These are phyloP conservation scores for Fabriciana adippe DNA, from an alignment of 2,888 invertebrate species.

Conservation along the genomic window DNA sequence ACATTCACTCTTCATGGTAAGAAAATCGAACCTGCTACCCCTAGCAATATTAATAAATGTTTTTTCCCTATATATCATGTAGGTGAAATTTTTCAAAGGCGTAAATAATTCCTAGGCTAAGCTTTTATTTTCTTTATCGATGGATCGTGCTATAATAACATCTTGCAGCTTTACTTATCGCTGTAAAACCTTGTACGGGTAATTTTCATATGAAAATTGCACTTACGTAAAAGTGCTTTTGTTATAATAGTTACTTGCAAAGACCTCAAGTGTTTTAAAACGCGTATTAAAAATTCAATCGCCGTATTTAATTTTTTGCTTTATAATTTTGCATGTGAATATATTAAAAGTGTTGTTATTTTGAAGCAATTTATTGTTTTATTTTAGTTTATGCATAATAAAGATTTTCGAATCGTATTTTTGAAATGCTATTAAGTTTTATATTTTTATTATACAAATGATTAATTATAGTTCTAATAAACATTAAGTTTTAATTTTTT, in stretches of 20 bases:
- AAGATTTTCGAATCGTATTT: too few relatives aligned
- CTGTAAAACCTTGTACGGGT: slow-evolving; percentile 43
- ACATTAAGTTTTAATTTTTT: too few relatives aligned
- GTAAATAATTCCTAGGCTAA: background rate
- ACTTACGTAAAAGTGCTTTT: slow-evolving; percentile 33
- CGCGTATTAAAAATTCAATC: slow-evolving; percentile 30
- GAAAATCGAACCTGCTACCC: too few relatives aligned
- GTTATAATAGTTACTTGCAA: slow-evolving; percentile 35
- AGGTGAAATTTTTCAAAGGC: background rate
- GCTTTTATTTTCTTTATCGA: slow-evolving; percentile 37
- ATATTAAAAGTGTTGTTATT: background rate
- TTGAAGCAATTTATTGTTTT: too few relatives aligned
- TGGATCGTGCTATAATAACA: slow-evolving; percentile 42
- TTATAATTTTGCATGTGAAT: slow-evolving; percentile 16
- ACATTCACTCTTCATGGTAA: too few relatives aligned
- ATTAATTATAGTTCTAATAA: too few relatives aligned
- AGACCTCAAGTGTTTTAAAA: slow-evolving; percentile 31
- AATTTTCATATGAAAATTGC: slow-evolving; percentile 45
- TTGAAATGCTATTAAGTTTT: too few relatives aligned
- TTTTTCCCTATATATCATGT: too few relatives aligned
- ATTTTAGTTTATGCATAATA: too few relatives aligned
- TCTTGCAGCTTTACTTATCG: slow-evolving; percentile 45
- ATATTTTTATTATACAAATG: too few relatives aligned
- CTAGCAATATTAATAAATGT: too few relatives aligned
- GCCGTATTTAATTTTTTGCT: slow-evolving; percentile 16